These are phyloP conservation scores for Branchipolynoe longqiensis DNA, from an alignment of 2,888 invertebrate genomes.

Conservation along the genomic window DNA sequence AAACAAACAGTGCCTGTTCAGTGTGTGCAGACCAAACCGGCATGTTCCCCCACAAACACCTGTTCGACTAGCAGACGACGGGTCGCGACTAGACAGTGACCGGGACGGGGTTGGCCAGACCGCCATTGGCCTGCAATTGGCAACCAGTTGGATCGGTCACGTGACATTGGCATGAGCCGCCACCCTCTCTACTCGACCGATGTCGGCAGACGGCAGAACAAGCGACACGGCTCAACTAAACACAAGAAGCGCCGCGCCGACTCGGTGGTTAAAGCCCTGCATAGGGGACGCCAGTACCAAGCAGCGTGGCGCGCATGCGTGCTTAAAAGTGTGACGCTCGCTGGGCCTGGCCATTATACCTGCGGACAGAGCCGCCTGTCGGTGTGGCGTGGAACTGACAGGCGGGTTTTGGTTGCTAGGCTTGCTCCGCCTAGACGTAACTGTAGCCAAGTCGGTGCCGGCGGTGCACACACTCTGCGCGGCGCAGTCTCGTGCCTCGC, in stretches of 20 bases:
- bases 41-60: too few relatives aligned
- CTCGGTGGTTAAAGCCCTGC: not conserved
- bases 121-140: not conserved
- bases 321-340: not conserved
- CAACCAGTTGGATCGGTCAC: not conserved
- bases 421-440: not conserved
- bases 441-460: not conserved
- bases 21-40: too few relatives aligned
- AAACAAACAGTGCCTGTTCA: too few relatives aligned
- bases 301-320: not conserved
- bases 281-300: not conserved
- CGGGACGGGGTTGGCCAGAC: slow-evolving; percentile 4
- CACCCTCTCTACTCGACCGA: too few relatives aligned
- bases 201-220: too few relatives aligned
- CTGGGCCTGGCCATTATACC: too few relatives aligned
- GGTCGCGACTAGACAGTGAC: not conserved
- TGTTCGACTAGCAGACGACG: too few relatives aligned
- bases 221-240: not conserved
- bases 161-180: too few relatives aligned
- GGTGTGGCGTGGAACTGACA: not conserved
- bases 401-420: not conserved
- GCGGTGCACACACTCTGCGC: not conserved
- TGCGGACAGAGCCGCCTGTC: not conserved
- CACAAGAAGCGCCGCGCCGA: too few relatives aligned
- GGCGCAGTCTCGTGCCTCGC: not conserved